Base-by-base conservation (phyloP, 2,888 invertebrate species). In the Drosophila infuscata region DNA sequence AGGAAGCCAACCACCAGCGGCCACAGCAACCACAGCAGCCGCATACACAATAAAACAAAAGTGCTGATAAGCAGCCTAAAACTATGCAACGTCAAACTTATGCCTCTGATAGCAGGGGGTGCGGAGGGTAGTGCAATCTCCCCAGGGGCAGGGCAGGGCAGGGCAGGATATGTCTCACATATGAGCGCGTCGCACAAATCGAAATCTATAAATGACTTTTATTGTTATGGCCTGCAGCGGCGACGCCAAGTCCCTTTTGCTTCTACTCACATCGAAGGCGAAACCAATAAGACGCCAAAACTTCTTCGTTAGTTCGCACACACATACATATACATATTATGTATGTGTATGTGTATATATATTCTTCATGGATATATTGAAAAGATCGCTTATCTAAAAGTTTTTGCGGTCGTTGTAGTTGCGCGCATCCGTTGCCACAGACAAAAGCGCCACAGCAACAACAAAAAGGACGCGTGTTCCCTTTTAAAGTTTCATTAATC, bases 191-290 rank as follows among this genome's bases (percentile, higher is more conserved):
- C 60, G 74, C 77, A 77, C 83, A 83, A 83, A 89, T 89, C 86
- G 86, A 87, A 89, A 85, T 88, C 88, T 89, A 89, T 87, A 88
- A 89, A 88, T 88, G 90, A 88, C 87, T 88, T 88, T 88, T 88
- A 88, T 88, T 88, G 88, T 89, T 89, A 88, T 88, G 64, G 87
- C 90, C 90, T 79, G 83, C 62, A 76, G 80, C 83, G 75, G 52
- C 71, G 58, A 59, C 63, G 74, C 62, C 62, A 17, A 64, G 48
- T 70, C 61, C 52, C 70, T 53, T 38, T 38, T 54, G 29, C 52
- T 56, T 62, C 82, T 51, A 51, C 35, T 54, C 49, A 65, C 70
- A 67, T 65, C 62, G 53, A 67, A 75, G 66, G 32, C 48, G 20
- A 70, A 72, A 60, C 75, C 71, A 67, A 67, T 72, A 88, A 85